Evolutionary conservation across 2,888 invertebrate species (phyloP), one percentile per base, ranked within the genome.

Genomic region (Helleia helle): DNA sequence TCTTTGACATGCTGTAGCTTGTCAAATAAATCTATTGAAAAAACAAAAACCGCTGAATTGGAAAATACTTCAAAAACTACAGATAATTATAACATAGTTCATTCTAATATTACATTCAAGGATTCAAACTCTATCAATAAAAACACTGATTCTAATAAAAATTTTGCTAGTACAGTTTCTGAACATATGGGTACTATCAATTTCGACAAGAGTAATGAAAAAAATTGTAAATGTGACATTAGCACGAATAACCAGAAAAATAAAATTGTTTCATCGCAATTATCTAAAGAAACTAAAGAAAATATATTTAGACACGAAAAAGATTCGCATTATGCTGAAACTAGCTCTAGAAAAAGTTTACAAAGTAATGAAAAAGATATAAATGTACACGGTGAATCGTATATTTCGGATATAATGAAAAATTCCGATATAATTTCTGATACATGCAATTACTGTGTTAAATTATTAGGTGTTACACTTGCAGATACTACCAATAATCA

Each of bases 381-480:
- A n/a, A n/a, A n/a, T n/a, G n/a, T 41, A n/a, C 41, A 47, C 36
- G 30, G 40, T 1, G 48, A 45, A 25, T 39, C 42, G 5, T 46
- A 48, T 25, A 47, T 50, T 8, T 46, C 40, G 8, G 46, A 52
- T 38, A 36, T 49, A 6, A 26, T 47, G 8, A 52, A 62, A 38
- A 44, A 52, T 18, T 54, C 56, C 2, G 41, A 55, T 27, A 40
- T 50, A 34, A 47, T 46, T 46, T 43, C 58, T 26, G 46, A 46
- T 41, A 51, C 52, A 36, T 56, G 58, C 57, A 66, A 71, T 41
- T 73, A 67, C 50, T 55, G 59, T 34, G 66, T 83, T 14, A 64
- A 70, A 36, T 74, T 79, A 58, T 62, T 83, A 40, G 83, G 83
- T 12, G 83, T 76, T 5, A 79, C 80, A 7, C 58, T 83, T 41